Percentiles rank a stretch among this genome's conserved stretches.
These are phyloP conservation scores for Syngnathoides biaculeatus DNA, from an alignment of 2,113 vertebrate species.

Conservation along the genomic window DNA sequence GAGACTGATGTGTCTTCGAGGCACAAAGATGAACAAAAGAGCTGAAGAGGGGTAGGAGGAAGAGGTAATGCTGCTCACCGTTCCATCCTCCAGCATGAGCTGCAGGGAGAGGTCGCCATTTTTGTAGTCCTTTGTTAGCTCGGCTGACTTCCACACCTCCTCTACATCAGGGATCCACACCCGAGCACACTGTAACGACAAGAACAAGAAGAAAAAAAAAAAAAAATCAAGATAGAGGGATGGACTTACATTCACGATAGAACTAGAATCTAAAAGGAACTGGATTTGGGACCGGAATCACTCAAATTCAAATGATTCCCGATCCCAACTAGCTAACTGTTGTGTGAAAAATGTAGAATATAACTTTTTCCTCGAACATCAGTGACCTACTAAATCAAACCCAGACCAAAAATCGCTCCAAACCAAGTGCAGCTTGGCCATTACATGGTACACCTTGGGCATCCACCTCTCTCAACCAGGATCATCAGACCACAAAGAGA, in stretches of 20 bases:
- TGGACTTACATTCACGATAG: neutral
- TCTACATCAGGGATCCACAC: slow-evolving; percentile 97
- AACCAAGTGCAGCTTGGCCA: no score
- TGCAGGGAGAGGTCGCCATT: slow-evolving; percentile 83
- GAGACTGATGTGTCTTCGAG: slow-evolving; percentile 25
- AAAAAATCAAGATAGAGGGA: neutral
- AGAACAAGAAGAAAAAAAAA: neutral
- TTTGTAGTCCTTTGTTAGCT: slow-evolving; percentile 90
- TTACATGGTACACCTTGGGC: neutral
- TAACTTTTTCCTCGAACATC: no score
- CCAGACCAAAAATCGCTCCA: no score
- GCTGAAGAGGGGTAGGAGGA: no score
- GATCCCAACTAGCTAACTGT: no score
- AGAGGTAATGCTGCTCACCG: slow-evolving; percentile 68
- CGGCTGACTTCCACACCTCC: slow-evolving; percentile 96
- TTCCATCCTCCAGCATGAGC: slow-evolving; percentile 87
- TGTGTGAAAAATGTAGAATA: no score
- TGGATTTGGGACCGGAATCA: no score
- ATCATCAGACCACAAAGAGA: neutral
- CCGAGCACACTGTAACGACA: slow-evolving; percentile 79
- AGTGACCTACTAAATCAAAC: no score
- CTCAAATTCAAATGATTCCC: no score
- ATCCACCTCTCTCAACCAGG: neutral
- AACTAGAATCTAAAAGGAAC: no score
- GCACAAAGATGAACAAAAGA: slow-evolving; percentile 4